Percentiles rank a stretch among this genome's conserved stretches.
These are phyloP conservation scores for Trichonephila clavipes DNA, from an alignment of 1,140 invertebrate species.

Conservation along the genomic window DNA sequence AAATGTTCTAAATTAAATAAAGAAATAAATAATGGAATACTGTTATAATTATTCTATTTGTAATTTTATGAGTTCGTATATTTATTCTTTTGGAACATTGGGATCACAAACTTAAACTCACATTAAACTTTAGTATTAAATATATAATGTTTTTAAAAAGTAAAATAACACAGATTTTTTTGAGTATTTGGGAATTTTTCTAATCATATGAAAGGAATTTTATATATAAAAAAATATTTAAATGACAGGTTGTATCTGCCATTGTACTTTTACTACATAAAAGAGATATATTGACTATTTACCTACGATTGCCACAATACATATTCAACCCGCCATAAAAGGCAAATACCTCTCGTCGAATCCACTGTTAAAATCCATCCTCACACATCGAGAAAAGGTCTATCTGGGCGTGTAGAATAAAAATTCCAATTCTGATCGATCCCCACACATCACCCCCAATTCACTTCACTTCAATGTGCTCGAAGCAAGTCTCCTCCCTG, in stretches of 20 bases:
- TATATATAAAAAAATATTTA: neutral
- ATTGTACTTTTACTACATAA: neutral
- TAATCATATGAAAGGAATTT: too few relatives aligned
- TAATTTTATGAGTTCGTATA: too few relatives aligned
- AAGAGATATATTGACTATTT: neutral
- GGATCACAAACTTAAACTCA: too few relatives aligned
- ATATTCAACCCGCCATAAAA: slow-evolving; percentile 5
- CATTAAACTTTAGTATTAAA: too few relatives aligned
- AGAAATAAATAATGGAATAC: too few relatives aligned
- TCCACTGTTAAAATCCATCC: neutral
- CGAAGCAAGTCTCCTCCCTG: neutral
- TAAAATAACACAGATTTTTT: too few relatives aligned
- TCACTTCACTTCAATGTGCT: slow-evolving; percentile 6
- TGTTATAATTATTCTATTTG: too few relatives aligned
- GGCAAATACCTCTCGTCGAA: neutral
- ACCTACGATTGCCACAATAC: neutral
- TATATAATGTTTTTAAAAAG: too few relatives aligned
- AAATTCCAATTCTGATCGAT: slow-evolving; percentile 23
- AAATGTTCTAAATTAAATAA: too few relatives aligned
- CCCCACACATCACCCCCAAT: slow-evolving; percentile 15
- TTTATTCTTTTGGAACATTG: too few relatives aligned
- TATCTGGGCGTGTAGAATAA: neutral
- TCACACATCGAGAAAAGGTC: slow-evolving; percentile 1
- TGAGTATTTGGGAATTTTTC: too few relatives aligned
- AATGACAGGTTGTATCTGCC: neutral